Conservation (phyloP, 2,888 invertebrate species). For the Eumerus sabulonum region DNA sequence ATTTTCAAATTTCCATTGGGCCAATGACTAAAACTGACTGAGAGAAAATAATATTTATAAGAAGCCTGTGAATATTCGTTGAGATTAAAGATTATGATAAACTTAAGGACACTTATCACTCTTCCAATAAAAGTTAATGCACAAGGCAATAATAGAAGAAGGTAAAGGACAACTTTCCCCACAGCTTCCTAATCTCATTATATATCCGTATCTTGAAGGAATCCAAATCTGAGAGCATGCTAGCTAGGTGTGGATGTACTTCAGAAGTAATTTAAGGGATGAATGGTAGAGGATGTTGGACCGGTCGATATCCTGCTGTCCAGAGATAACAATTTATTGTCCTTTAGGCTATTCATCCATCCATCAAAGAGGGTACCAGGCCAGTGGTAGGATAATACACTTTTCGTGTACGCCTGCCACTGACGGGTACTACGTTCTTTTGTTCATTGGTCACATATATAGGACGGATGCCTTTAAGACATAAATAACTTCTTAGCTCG, state of each 20-base stretch:
- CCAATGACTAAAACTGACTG: too few relatives aligned
- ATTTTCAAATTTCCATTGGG: not conserved
- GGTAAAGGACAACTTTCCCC: slow-evolving; percentile 9
- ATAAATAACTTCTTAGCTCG: too few relatives aligned
- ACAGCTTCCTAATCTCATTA: slow-evolving; percentile 33
- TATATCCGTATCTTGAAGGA: not conserved
- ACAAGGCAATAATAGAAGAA: not conserved
- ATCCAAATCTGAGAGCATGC: too few relatives aligned
- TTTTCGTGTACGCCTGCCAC: slow-evolving; percentile 30
- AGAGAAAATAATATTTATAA: too few relatives aligned
- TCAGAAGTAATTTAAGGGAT: too few relatives aligned
- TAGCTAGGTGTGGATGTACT: too few relatives aligned
- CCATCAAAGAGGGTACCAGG: slow-evolving; percentile 18
- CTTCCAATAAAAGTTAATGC: slow-evolving; percentile 23
- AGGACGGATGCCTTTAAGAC: too few relatives aligned
- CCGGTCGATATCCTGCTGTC: slow-evolving; percentile 39
- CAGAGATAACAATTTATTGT: slow-evolving; percentile 60
- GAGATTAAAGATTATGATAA: not conserved
- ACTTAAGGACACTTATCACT: not conserved
- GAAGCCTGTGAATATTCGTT: too few relatives aligned
- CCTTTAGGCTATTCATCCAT: slow-evolving; percentile 39
- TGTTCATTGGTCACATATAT: too few relatives aligned
- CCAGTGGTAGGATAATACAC: slow-evolving; percentile 42
- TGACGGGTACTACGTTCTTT: slow-evolving; percentile 40
- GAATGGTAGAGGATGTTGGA: too few relatives aligned